phyloP scores from a whole-genome alignment of 2,113 vertebrate species.

The Oxyruncus cristatus region DNA sequence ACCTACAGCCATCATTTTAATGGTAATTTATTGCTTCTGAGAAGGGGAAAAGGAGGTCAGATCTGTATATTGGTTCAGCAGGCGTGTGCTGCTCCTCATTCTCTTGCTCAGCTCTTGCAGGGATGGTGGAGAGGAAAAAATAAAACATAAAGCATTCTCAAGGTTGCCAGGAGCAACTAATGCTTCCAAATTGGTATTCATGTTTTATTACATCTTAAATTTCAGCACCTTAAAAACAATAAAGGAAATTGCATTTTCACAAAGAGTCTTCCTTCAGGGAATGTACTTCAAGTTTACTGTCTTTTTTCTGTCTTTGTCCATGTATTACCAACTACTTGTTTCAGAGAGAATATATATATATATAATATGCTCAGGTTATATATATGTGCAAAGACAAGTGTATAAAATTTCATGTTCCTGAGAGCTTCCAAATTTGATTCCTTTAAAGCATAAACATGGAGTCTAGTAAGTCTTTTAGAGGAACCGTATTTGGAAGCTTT shows the following conservation, averaged over 20 bases:
- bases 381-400: background rate
- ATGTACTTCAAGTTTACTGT: constrained; percentile 33
- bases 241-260: constrained; percentile 69
- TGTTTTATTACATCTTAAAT: constrained; percentile 69
- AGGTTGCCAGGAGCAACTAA: constrained; percentile 64
- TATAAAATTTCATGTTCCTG: background rate
- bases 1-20: constrained; percentile 18
- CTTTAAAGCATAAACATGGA: background rate
- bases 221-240: constrained; percentile 71
- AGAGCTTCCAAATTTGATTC: background rate
- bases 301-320: constrained; percentile 25
- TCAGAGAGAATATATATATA: background rate
- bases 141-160: constrained; percentile 62
- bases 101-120: constrained; percentile 9
- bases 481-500: background rate
- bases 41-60: constrained; percentile 55
- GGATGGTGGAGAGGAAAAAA: constrained; percentile 43
- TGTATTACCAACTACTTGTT: background rate
- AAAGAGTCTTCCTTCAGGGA: constrained; percentile 56
- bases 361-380: background rate
- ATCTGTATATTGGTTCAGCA: background rate
- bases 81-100: background rate
- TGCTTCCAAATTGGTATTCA: constrained; percentile 66
- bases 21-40: constrained; percentile 54
- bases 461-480: background rate